These are phyloP conservation scores for Panzeria rudis DNA, from an alignment of 2,888 invertebrate genomes.

Conservation along the genomic window DNA sequence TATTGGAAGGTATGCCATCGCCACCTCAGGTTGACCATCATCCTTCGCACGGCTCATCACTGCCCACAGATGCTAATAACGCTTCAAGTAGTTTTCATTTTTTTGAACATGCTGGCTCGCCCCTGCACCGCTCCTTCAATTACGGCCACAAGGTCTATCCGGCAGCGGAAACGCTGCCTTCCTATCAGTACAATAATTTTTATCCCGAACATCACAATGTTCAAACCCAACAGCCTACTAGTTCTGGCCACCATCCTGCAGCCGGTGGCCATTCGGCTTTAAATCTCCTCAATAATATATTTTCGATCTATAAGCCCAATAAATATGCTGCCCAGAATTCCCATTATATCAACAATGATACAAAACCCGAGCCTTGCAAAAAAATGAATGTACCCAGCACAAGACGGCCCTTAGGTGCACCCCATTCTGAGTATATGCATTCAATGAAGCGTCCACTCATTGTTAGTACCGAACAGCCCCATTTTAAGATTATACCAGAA, in stretches of 20 bases:
- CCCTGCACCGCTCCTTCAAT: conserved; percentile 77
- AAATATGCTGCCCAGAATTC: conserved; percentile 84
- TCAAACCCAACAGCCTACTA: conserved; percentile 79
- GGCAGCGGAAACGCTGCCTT: conserved; percentile 80
- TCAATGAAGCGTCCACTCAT: conserved; percentile 85
- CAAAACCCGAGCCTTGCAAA: conserved; percentile 83
- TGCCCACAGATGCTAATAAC: conserved; percentile 73
- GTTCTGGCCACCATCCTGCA: conserved; percentile 79
- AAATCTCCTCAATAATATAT: conserved; percentile 83
- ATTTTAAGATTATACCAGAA: conserved; percentile 85
- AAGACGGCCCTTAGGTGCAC: conserved; percentile 81
- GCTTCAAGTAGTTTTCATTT: conserved; percentile 78
- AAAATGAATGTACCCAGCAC: conserved; percentile 84
- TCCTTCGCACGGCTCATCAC: conserved; percentile 71
- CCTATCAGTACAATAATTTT: conserved; percentile 83
- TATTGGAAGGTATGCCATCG: conserved; percentile 83
- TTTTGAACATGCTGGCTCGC: conserved; percentile 81
- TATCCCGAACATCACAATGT: conserved; percentile 81
- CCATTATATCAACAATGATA: conserved; percentile 81
- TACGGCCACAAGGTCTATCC: conserved; percentile 82
- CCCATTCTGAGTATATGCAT: conserved; percentile 81
- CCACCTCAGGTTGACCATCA: conserved; percentile 80
- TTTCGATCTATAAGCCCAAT: conserved; percentile 84
- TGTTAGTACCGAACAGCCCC: conserved; percentile 84
- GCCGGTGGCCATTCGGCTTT: conserved; percentile 82